Evolutionary conservation across 2,797 vertebrate species (phyloP).

Genomic region (Lagodon rhomboides): DNA sequence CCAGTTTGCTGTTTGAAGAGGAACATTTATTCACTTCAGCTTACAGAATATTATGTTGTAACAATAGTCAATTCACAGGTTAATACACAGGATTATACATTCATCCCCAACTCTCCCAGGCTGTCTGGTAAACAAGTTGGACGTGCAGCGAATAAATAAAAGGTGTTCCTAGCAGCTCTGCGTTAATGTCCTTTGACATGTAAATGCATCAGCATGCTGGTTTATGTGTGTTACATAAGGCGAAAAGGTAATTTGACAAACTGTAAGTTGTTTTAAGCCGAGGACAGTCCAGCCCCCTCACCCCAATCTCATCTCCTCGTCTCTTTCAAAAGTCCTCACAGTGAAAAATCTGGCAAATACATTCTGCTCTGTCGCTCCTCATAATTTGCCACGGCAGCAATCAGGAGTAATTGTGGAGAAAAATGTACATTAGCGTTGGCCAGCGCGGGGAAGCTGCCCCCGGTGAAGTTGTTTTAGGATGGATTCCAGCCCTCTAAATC

Average conservation of each 20-base stretch:
- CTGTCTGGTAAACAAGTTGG: conserved; percentile 29
- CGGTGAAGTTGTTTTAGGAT: conserved; percentile 66
- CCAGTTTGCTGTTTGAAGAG: conserved; percentile 18
- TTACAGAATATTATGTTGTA: conserved; percentile 40
- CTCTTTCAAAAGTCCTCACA: background rate
- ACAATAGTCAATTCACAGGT: conserved; percentile 38
- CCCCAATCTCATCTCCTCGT: background rate
- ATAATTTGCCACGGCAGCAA: conserved; percentile 35
- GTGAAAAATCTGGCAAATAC: conserved; percentile 15
- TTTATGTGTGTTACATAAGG: background rate
- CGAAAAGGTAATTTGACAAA: background rate
- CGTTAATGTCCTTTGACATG: background rate
- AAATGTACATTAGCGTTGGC: conserved; percentile 16
- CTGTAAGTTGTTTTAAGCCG: background rate
- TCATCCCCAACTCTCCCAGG: conserved; percentile 11
- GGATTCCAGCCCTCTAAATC: conserved; percentile 59
- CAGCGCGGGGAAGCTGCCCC: conserved; percentile 20
- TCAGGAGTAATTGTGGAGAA: conserved; percentile 18
- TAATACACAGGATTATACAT: conserved; percentile 43
- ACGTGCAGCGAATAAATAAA: conserved; percentile 33
- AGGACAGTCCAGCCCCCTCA: background rate
- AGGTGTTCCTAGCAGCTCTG: background rate
- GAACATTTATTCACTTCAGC: conserved; percentile 31
- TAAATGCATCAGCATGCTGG: background rate
- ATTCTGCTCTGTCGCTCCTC: conserved; percentile 21